phyloP scores from a whole-genome alignment of 1,140 invertebrate genomes.

The Cherax destructor region DNA sequence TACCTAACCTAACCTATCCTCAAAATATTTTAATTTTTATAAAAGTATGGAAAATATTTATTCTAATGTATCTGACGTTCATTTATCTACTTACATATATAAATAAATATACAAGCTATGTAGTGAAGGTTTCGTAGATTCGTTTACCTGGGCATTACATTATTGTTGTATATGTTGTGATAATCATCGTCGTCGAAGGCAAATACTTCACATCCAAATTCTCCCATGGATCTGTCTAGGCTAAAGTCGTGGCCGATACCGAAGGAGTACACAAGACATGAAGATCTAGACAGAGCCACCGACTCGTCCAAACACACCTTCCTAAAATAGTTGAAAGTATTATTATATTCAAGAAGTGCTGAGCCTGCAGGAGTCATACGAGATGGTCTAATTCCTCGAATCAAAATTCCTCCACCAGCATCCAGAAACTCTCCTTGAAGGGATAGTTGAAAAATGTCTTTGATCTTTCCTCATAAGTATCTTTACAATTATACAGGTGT shows the following conservation, averaged over 20 bases:
- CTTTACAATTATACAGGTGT: background rate
- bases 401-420: no score
- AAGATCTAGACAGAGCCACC: background rate
- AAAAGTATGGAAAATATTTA: no score
- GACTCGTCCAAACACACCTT: slow-evolving; percentile 31
- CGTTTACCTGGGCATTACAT: slow-evolving; percentile 22
- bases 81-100: no score
- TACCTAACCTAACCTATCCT: no score
- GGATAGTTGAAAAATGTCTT: background rate
- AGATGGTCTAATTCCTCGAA: no score
- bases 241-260: slow-evolving; percentile 53
- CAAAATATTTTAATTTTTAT: no score
- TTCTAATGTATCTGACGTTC: no score
- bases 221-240: slow-evolving; percentile 41
- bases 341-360: no score
- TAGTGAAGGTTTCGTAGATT: no score
- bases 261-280: slow-evolving; percentile 56
- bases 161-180: background rate
- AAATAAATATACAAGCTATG: no score
- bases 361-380: no score
- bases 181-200: slow-evolving; percentile 48
- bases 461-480: background rate
- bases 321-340: background rate
- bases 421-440: no score
- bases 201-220: slow-evolving; percentile 44